Conservation (phyloP, 2,888 invertebrate species). For the Sympetrum striolatum region DNA sequence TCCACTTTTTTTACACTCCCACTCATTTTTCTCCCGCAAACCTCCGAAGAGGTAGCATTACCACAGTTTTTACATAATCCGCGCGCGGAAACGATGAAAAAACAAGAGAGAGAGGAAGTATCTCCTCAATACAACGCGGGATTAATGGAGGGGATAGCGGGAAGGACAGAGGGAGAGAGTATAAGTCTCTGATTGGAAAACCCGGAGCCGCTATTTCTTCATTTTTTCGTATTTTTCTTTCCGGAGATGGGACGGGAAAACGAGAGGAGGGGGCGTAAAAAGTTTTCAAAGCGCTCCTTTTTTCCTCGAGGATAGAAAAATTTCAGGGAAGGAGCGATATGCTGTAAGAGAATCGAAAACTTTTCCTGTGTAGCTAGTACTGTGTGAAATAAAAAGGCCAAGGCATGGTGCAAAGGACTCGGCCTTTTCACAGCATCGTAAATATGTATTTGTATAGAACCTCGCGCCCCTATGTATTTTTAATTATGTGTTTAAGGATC, state of each 20-base stretch:
- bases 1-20: not conserved
- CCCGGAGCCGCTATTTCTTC: not conserved
- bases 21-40: not conserved
- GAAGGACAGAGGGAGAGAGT: not conserved
- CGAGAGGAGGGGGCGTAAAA: not conserved
- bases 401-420: too few species aligned
- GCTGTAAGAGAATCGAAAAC: not conserved
- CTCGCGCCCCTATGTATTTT: too few species aligned
- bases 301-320: not conserved
- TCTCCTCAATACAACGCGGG: not conserved
- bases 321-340: not conserved
- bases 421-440: too few species aligned
- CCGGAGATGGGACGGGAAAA: not conserved
- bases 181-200: slow-evolving; percentile 16
- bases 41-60: not conserved
- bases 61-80: slow-evolving; percentile 18
- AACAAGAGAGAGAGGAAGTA: not conserved
- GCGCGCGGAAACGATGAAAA: not conserved
- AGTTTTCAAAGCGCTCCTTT: not conserved
- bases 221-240: not conserved
- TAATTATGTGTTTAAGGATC: too few species aligned
- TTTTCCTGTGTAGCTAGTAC: not conserved
- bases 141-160: not conserved
- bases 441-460: too few species aligned
- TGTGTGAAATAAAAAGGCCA: too few species aligned